phyloP scores from a whole-genome alignment of 2,797 vertebrate genomes.

The Zalophus californianus region DNA sequence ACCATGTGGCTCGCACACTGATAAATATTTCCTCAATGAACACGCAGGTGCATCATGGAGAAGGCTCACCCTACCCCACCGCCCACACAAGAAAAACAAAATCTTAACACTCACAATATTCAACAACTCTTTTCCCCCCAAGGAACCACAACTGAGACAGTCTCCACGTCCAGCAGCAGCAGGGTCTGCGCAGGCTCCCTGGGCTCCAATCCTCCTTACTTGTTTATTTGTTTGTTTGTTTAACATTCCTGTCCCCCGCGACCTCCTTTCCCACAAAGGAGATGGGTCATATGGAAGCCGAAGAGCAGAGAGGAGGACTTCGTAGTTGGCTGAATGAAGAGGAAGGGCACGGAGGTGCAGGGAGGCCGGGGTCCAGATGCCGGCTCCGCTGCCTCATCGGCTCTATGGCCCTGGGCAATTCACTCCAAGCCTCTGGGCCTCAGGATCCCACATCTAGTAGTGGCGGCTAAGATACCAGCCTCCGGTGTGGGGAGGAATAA shows the following conservation, averaged over 20 bases:
- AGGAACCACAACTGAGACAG: background rate
- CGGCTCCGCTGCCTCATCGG: background rate
- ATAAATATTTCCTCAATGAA: background rate
- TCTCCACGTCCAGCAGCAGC: accelerated
- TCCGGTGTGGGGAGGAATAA: background rate
- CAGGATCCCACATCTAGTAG: background rate
- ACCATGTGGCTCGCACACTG: background rate
- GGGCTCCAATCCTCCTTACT: background rate
- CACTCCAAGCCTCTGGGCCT: background rate
- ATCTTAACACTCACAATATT: background rate
- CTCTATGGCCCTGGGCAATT: too few relatives aligned
- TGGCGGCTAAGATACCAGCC: background rate
- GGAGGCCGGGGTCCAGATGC: background rate
- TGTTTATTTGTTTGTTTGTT: background rate
- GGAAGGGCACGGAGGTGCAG: too few relatives aligned
- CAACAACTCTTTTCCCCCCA: background rate
- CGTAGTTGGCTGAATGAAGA: background rate
- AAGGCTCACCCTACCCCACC: background rate
- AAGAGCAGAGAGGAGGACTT: background rate
- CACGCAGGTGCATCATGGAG: background rate
- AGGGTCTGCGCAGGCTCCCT: background rate
- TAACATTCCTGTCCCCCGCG: background rate
- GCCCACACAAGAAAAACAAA: background rate
- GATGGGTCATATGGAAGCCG: background rate
- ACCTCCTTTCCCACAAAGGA: background rate